Conservation (phyloP, 2,888 invertebrate genomes). For the Xestia ashworthii region DNA sequence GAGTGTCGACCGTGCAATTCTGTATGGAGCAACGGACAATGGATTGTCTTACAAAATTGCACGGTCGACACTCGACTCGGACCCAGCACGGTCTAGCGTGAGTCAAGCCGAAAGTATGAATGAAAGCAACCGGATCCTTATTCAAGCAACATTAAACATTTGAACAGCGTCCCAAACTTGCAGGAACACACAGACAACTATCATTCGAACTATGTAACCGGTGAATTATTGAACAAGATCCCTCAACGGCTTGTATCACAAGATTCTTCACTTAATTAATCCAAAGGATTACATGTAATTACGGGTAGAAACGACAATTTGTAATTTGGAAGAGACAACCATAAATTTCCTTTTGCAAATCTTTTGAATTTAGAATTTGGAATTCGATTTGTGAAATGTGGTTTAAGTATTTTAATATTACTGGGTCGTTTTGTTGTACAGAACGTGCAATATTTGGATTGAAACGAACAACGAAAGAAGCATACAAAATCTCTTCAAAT, state of each 20-base stretch:
- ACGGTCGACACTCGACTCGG: too few relatives aligned
- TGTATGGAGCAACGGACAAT: too few relatives aligned
- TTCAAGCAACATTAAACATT: conserved; percentile 30
- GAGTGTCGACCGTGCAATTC: too few relatives aligned
- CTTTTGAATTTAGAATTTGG: conserved; percentile 9
- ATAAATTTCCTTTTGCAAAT: conserved; percentile 17
- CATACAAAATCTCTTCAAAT: neutral
- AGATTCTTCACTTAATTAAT: conserved; percentile 61
- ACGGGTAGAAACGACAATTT: conserved; percentile 15
- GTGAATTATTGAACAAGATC: conserved; percentile 56
- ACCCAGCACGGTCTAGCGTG: too few relatives aligned
- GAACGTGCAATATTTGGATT: neutral
- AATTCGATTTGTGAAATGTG: conserved; percentile 15
- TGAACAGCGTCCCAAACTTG: conserved; percentile 45
- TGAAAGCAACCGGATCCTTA: neutral
- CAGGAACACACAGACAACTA: conserved; percentile 44
- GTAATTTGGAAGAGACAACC: conserved; percentile 11
- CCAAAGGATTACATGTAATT: conserved; percentile 16
- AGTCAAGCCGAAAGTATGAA: neutral
- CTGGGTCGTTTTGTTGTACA: neutral
- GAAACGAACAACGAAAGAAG: neutral
- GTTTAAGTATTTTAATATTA: conserved; percentile 5
- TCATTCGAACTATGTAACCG: conserved; percentile 46
- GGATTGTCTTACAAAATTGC: too few relatives aligned
- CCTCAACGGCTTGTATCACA: conserved; percentile 48